Evolutionary conservation across 2,888 invertebrate genomes (phyloP), one percentile per base, ranked within the genome.

Genomic region (Tetropium fuscum): DNA sequence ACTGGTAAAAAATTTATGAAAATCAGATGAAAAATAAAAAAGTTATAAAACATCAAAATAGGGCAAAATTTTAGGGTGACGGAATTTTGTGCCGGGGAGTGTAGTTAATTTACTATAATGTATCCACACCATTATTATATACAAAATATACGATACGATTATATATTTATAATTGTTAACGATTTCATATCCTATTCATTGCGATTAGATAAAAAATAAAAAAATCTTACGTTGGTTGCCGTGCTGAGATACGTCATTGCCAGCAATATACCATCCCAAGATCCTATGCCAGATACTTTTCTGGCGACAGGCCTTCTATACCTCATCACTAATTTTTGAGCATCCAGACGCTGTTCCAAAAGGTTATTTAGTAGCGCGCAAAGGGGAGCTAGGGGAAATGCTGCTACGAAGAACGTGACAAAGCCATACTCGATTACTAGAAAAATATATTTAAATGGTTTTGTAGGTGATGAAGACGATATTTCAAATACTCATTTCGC

Each of bases 371-470:
- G 53, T 19, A 88, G 75, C 1, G 88, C 87, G 71, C 86, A 87
- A 11, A 89, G 74, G 0, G 88, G 88, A n/a, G 87, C 88, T 44
- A 89, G 77, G 1, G 89, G 88, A 74, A 89, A 88, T 0, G 87
- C 87, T 6, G 86, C 85, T 19, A 87, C 87, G 75, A 88, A 89
- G 45, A 89, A 82, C 1, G 87, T 87, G 44, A 88, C 84, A 73
- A 87, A 87, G 1, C 88, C 88, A 77, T 85, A 88, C 78, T 89
- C 88, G 36, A 88, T 82, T 34, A 87, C 88, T 88, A 41, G 7
- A 51, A 36, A 47, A 4, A 16, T 15, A 4, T 8, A 27, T 27
- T 27, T 27, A 2, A 10, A 2, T 6, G 27, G 1, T 27, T 27
- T 8, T 3, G 8, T 10, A 34, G 18, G 16, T 5, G 16, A 8